Conservation (phyloP, 2,113 vertebrate genomes). For the Chelonoidis abingdonii region DNA sequence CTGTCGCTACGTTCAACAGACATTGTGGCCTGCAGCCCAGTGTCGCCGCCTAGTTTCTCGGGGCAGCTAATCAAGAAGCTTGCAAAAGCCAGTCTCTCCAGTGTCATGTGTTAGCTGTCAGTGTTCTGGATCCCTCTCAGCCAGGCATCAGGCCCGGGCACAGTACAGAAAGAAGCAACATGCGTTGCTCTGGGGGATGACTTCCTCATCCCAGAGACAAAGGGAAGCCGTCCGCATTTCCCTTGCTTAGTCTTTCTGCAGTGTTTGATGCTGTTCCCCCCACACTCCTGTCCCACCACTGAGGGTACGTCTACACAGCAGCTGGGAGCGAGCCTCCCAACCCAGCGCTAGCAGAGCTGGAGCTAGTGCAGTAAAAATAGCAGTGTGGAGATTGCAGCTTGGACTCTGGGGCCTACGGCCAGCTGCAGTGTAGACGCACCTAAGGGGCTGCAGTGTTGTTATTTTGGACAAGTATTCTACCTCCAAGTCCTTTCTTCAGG, state of each 20-base stretch:
- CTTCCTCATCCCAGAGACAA: accelerated
- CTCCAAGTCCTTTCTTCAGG: background rate
- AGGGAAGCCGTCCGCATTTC: background rate
- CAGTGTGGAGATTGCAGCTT: no score
- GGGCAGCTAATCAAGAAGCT: background rate
- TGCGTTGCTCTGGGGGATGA: accelerated
- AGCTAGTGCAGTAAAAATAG: no score
- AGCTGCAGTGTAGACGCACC: no score
- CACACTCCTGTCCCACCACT: background rate
- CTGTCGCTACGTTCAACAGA: accelerated
- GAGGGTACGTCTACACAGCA: no score
- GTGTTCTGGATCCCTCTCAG: background rate
- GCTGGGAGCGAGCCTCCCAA: no score
- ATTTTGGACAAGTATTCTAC: background rate
- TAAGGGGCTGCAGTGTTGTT: no score
- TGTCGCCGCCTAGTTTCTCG: background rate
- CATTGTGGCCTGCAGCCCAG: background rate
- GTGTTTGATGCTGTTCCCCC: background rate
- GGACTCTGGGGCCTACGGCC: no score
- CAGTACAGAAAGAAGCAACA: background rate
- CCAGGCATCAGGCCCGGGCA: background rate
- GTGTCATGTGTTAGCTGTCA: background rate
- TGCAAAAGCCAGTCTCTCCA: background rate
- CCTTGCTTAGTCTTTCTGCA: background rate
- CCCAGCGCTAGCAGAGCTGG: no score